phyloP scores from a whole-genome alignment of 2,888 invertebrate genomes.

The Parapristionchus giblindavisi region DNA sequence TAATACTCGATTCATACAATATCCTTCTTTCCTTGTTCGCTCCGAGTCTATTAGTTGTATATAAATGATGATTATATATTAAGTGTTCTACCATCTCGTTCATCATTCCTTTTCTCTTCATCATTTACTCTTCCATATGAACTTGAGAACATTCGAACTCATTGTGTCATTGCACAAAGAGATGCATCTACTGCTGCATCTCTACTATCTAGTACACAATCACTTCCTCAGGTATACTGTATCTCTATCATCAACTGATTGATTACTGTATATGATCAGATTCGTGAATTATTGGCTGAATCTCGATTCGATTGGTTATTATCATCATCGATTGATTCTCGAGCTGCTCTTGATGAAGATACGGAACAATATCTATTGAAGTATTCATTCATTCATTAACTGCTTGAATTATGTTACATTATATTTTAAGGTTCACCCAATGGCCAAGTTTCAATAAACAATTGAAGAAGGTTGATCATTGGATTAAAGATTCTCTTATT shows the following conservation, averaged over 20 bases:
- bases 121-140: background rate
- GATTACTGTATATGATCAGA: background rate
- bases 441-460: slow-evolving; percentile 9
- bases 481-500: slow-evolving; percentile 2
- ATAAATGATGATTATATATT: background rate
- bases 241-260: background rate
- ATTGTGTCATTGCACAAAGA: slow-evolving; percentile 5
- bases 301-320: slow-evolving; percentile 29
- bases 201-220: slow-evolving; percentile 8
- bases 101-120: background rate
- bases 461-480: background rate
- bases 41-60: background rate
- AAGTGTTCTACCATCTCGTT: background rate
- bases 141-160: background rate
- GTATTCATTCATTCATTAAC: background rate
- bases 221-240: slow-evolving; percentile 24
- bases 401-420: background rate
- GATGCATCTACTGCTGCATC: slow-evolving; percentile 11
- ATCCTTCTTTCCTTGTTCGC: background rate
- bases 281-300: slow-evolving; percentile 29
- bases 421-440: slow-evolving; percentile 10
- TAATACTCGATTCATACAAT: no score
- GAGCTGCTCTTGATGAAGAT: slow-evolving; percentile 16
- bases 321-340: slow-evolving; percentile 5
- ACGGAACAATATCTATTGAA: slow-evolving; percentile 10